Base-by-base conservation (phyloP, 2,797 vertebrate genomes). In the Chloroceryle inda region DNA sequence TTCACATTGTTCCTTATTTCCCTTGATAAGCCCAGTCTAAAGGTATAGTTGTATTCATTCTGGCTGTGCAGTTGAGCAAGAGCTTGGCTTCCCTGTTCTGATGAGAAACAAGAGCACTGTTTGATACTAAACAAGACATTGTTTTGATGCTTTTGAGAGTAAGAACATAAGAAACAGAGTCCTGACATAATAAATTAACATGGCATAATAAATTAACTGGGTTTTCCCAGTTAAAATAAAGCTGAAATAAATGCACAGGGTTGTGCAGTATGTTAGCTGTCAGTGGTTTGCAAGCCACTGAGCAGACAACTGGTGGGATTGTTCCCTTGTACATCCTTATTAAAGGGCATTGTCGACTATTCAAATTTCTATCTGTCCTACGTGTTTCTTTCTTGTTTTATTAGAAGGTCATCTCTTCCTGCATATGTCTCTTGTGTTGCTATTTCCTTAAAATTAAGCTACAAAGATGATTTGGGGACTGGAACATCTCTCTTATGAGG, bases 81-180 rank as follows among this genome's bases (percentile, higher is more conserved):
- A 3, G 0, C 40, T 38, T 88, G 40, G 26, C 55, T 94, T 94
- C 78, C 77, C 68, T 91, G 78, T 82, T 93, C 94, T 72, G 74
- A 52, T 31, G 61, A 85, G 71, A 93, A 96, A 82, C 64, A 94
- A 94, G 80, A 91, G 31, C 53, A 27, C 58, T 96, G 92, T 96
- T 97, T 95, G 90, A 74, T 94, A 87, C 80, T 92, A 96, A 96
- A 95, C 94, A 95, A 55, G 33, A 26, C 7, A 11, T 61, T 93
- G 85, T 85, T 96, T 81, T 78, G 35, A 37, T 47, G 47, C 67
- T 79, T 95, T 92, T 81, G 85, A 87, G 47, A 42, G 5, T 71
- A 76, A 77, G 53, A 56, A 61, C 77, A 80, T 59, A 64, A 74
- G 74, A 90, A 96, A 91, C 83, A 89, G 91, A 93, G 42, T 38